Percentiles rank a stretch among this genome's conserved stretches.
phyloP scores from a whole-genome alignment of 2,888 invertebrate species.

The Cosmorhoe ocellata region DNA sequence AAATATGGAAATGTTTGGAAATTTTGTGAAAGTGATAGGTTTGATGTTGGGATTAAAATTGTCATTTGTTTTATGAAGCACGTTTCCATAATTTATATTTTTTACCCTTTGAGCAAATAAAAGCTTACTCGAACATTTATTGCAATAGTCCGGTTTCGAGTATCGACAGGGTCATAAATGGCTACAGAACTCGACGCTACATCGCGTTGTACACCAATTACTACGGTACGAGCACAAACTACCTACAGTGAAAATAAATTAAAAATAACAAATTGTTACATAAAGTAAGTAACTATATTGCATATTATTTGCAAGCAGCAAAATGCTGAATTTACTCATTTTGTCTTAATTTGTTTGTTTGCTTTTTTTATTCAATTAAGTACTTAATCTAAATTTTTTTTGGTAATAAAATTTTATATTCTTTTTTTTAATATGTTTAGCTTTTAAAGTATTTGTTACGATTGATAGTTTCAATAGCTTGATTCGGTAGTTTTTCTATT shows the following conservation, averaged over 20 bases:
- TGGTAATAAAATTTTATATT: too few species aligned
- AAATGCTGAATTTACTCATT: too few species aligned
- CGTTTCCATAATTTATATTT: slow-evolving; percentile 2
- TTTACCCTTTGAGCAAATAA: slow-evolving; percentile 1
- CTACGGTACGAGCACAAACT: slow-evolving; percentile 1
- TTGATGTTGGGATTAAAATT: slow-evolving; percentile 12
- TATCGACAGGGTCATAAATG: slow-evolving; percentile 19
- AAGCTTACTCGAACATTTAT: slow-evolving; percentile 8
- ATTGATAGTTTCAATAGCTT: too few species aligned
- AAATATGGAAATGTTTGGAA: slow-evolving; percentile 18
- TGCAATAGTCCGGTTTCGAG: slow-evolving; percentile 14
- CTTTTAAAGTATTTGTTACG: too few species aligned
- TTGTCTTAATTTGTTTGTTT: too few species aligned
- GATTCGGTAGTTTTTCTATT: too few species aligned
- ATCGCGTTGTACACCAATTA: slow-evolving; percentile 7
- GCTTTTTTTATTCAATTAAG: too few species aligned
- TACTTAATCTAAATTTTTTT: too few species aligned
- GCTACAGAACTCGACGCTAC: slow-evolving; percentile 7
- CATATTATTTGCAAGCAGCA: too few species aligned
- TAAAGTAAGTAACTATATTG: too few species aligned
- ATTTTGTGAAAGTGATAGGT: slow-evolving; percentile 12
- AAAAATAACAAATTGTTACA: background rate
- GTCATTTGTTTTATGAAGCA: background rate
- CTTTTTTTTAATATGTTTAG: too few species aligned
- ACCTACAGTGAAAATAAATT: background rate